A percentile compares a stretch with the other conserved stretches of the same genome.
Conservation (phyloP, 2,888 invertebrate species). For the Hirtodrosophila histrioides region DNA sequence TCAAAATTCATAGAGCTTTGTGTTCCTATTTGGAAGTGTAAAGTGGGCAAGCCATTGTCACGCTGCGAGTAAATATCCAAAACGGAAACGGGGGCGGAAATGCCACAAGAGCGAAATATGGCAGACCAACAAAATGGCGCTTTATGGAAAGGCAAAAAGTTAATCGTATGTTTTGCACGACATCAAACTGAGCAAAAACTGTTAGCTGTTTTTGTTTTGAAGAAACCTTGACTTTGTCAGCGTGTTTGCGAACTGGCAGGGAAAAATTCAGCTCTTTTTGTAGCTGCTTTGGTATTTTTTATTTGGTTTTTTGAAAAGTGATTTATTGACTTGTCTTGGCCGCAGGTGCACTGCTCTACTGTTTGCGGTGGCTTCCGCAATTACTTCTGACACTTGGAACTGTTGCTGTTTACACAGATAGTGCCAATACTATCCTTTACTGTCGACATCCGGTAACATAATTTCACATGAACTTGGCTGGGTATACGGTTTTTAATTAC, state of each 20-base stretch:
- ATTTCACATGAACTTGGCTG: constrained; percentile 43
- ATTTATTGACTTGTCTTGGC: constrained; percentile 64
- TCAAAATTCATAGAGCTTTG: not conserved
- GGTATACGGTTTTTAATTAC: constrained; percentile 42
- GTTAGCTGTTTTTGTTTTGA: constrained; percentile 28
- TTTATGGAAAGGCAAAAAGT: constrained; percentile 34
- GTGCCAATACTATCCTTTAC: constrained; percentile 36
- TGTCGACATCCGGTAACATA: constrained; percentile 62
- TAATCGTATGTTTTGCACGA: constrained; percentile 20
- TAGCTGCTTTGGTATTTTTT: not conserved
- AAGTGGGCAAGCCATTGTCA: constrained; percentile 4
- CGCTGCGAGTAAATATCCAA: constrained; percentile 8
- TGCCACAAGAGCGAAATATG: constrained; percentile 33
- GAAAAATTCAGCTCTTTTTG: constrained; percentile 8
- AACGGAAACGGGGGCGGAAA: constrained; percentile 37
- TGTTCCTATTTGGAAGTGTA: too few relatives aligned
- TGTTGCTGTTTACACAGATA: constrained; percentile 28
- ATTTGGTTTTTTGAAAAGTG: constrained; percentile 25
- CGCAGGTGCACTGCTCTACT: constrained; percentile 49
- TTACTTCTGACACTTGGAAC: constrained; percentile 48
- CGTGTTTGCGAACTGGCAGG: constrained; percentile 5
- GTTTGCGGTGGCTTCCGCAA: constrained; percentile 60
- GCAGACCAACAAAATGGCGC: constrained; percentile 34
- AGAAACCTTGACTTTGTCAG: constrained; percentile 24
- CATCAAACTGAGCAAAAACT: constrained; percentile 26